phyloP scores from a whole-genome alignment of 2,888 invertebrate genomes.

The Adelognathus sp. region DNA sequence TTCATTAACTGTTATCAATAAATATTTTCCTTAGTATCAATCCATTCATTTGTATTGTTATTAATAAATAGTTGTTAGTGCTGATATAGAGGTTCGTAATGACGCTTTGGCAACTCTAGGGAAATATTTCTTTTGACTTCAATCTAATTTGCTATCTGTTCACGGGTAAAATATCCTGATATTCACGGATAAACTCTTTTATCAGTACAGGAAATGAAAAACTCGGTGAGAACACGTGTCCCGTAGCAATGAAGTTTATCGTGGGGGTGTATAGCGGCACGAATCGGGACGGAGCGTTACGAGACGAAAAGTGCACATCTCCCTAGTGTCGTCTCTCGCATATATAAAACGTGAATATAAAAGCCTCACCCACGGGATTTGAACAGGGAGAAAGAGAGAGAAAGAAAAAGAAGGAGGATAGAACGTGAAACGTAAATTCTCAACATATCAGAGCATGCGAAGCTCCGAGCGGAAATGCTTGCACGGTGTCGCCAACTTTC shows the following conservation, averaged over 20 bases:
- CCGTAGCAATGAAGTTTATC: conserved; percentile 50
- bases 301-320: conserved; percentile 27
- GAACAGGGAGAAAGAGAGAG: not conserved
- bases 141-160: no score
- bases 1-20: no score
- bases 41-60: no score
- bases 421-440: conserved; percentile 27
- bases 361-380: not conserved
- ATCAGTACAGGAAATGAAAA: not conserved
- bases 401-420: conserved; percentile 3
- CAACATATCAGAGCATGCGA: not conserved
- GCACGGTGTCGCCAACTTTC: conserved; percentile 1
- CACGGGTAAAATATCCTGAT: no score
- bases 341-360: conserved; percentile 26
- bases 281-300: not conserved
- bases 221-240: conserved; percentile 32
- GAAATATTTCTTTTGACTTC: no score
- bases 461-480: not conserved
- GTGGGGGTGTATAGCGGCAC: not conserved
- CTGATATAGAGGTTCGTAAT: no score
- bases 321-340: conserved; percentile 27
- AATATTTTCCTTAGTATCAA: no score
- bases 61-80: no score
- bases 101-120: no score
- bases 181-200: not conserved